Evolutionary conservation across 2,113 vertebrate genomes (phyloP), one percentile per base, ranked within the genome.

Genomic region (Aspidoscelis tigris): DNA sequence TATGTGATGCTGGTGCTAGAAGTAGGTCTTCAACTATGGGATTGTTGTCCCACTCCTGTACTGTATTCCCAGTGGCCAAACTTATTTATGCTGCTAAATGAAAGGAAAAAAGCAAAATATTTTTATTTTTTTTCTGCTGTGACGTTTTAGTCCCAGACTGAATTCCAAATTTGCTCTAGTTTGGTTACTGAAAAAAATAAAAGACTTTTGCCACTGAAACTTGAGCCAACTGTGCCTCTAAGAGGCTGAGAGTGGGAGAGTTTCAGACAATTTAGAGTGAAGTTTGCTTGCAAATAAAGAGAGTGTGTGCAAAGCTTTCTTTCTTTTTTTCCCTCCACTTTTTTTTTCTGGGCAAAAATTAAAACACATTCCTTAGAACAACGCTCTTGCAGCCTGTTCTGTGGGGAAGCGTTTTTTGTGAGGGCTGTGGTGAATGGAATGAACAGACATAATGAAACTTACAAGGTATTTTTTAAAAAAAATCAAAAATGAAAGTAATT

Each of bases 81-180:
- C 97, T 97, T 98, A 98, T 98, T 98, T 98, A 99, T 99, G 98
- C 98, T 99, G 98, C 98, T 99, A 99, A 97, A 97, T 97, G 92
- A 96, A 96, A 97, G 95, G 95, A 96, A 96, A 94, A 96, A 96
- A 96, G 94, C 95, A 96, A 96, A 97, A 95, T 95, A 96, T 96
- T 96, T 96, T 96, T 96, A 95, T 95, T 96, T 96, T 93, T 89
- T 96, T 96, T 97, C 98, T 97, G 98, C 98, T 99, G 99, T 97
- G 99, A 99, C 99, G 98, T 99, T 99, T 99, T 99, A 99, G 98
- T 99, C 98, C 98, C 99, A 99, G 98, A 98, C 97, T 97, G 98
- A 99, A 99, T 98, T 98, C 98, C 97, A 98, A 99, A 98, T 97
- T 97, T 97, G 97, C 97, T 98, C 96, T 97, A 97, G 97, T 98